Base-by-base conservation (phyloP, 1,140 invertebrate species). In the Drosophila elegans region DNA sequence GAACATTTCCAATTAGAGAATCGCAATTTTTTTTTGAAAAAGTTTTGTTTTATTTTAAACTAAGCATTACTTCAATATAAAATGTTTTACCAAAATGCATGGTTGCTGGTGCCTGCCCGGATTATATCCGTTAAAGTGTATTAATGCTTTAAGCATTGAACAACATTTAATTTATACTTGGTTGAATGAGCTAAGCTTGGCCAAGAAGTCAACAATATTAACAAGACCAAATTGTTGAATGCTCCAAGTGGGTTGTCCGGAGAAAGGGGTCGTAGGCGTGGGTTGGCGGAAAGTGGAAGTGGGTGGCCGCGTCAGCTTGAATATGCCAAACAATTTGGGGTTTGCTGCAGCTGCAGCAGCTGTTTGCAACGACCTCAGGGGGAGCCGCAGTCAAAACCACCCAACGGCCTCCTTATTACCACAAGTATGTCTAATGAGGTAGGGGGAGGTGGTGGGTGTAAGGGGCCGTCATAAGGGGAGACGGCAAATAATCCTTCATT, bases 401-500 rank as follows among this genome's bases (percentile, higher is more conserved):
- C 48, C 29, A 12, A 3, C n/a, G 29, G 13, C 48, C 29, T 13
- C 10, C 60, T 63, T 36, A 56, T 57, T 72, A 71, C 66, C 68
- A 25, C 60, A 72, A 32, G 39, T 48, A 48, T 48, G 42, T 10
- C 39, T 72, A 72, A 72, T 72, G 66, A 38, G 49, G 27, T 6
- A 16, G 29, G 29, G 3, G 13, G n/a, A 10, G 13, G 48, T 10
- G 46, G 25, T 34, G 5, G 21, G 34, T 21, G 16, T 21, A 7
- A 7, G 12, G 42, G 25, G 29, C 45, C 48, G 3, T 27, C 48
- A 51, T 51, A 44, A 44, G 55, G 39, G 64, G 49, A 72, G 56
- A 57, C 41, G 80, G 54, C 57, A 74, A 80, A 73, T 68, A 74
- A 67, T 63, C 77, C 82, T 71, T 66, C 55, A 66, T 63, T 71